Evolutionary conservation across 2,888 invertebrate species (phyloP).

Genomic region (Synergus itoensis): DNA sequence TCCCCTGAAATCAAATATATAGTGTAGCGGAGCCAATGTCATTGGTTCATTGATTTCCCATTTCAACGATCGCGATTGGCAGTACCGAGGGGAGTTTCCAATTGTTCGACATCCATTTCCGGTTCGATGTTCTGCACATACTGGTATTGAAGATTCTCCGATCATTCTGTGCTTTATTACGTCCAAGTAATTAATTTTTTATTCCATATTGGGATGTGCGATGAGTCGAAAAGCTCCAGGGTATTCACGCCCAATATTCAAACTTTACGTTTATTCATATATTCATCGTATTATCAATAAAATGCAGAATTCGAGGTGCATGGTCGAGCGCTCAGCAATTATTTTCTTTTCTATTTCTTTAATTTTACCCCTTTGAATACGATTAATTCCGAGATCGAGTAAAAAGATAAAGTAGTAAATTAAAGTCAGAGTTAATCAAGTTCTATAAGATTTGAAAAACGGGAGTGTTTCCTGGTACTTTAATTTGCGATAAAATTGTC

Average conservation of each 20-base stretch:
- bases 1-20: neutral
- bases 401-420: neutral
- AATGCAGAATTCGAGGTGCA: neutral
- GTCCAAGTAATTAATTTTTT: constrained; percentile 14
- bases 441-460: neutral
- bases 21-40: neutral
- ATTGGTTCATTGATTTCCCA: constrained; percentile 39
- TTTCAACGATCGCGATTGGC: constrained; percentile 20
- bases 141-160: constrained; percentile 17
- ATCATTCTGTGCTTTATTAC: constrained; percentile 14
- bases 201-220: constrained; percentile 7
- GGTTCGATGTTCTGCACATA: constrained; percentile 37
- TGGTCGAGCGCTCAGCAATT: neutral
- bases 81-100: constrained; percentile 33
- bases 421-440: neutral
- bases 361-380: neutral
- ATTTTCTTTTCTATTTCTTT: neutral
- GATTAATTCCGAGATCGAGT: neutral
- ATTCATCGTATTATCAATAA: neutral
- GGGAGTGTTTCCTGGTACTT: neutral
- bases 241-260: neutral
- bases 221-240: neutral
- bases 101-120: constrained; percentile 40
- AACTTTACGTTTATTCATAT: neutral
- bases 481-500: constrained; percentile 8